Base-by-base conservation (phyloP, 2,797 vertebrate species). In the Oreortyx pictus region DNA sequence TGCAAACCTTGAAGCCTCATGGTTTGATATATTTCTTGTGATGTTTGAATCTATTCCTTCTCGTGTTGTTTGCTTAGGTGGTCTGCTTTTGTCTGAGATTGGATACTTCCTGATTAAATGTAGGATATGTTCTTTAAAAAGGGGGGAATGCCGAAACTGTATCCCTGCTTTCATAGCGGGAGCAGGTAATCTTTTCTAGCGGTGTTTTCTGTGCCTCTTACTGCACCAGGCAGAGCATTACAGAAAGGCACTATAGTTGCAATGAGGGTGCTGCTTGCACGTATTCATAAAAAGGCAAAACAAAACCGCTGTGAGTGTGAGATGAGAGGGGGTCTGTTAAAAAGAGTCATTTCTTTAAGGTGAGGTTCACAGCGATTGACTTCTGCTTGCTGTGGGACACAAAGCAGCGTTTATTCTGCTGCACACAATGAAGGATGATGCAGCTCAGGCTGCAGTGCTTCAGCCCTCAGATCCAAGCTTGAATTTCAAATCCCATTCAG, bases 401-500 rank as follows among this genome's bases (percentile, higher is more conserved):
- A 93, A 94, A 96, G 60, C 85, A 67, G 87, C 77, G 27, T 93
- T 93, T 96, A 73, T 91, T 73, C 87, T 82, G 74, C 76, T 72
- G 82, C 49, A 1, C 54, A 35, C 82, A 74, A 71, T 49, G 56
- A 91, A 86, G 74, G 77, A 74, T 74, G 91, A 79, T 93, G 87
- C 60, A 74, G 74, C 71, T 88, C 67, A 17, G 24, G 59, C 79
- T 56, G 41, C 85, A 49, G 4, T 43, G 76, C 47, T 61, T 86
- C 44, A 56, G 61, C 44, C 74, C 85, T 92, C 83, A 90, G 86
- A 90, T 85, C 56, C 5, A 11, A 71, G 91, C 88, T 94, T 96
- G 89, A 91, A 84, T 94, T 95, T 95, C 92, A 93, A 81, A 83
- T 80, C 31, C 62, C 64, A 94, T 93, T 87, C 84, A 86, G 44